Conservation (phyloP, 2,888 invertebrate species). For the Macropis europaea region DNA sequence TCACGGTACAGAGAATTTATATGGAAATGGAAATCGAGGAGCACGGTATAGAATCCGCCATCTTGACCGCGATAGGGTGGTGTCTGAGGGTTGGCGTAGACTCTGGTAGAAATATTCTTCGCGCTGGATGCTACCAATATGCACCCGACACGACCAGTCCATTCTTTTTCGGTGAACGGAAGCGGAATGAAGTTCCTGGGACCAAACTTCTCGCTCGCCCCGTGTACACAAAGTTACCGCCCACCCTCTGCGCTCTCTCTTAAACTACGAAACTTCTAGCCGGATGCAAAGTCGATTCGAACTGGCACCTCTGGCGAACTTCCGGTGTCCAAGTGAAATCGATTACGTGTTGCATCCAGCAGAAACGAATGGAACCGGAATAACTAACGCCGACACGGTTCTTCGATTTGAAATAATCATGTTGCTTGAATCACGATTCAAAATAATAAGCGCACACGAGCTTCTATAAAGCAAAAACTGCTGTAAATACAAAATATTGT, state of each 20-base stretch:
- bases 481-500: too few relatives aligned
- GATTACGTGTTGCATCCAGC: slow-evolving; percentile 36
- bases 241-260: background rate
- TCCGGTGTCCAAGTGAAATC: background rate
- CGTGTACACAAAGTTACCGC: background rate
- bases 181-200: slow-evolving; percentile 36
- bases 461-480: too few relatives aligned
- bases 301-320: background rate
- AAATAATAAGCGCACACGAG: too few relatives aligned
- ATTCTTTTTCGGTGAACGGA: slow-evolving; percentile 58
- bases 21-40: slow-evolving; percentile 67
- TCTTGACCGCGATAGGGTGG: slow-evolving; percentile 73
- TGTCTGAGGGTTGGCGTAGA: slow-evolving; percentile 21
- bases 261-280: slow-evolving; percentile 36
- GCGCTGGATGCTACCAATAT: slow-evolving; percentile 73
- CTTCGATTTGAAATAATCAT: too few relatives aligned
- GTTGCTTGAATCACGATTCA: too few relatives aligned
- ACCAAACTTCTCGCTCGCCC: slow-evolving; percentile 49
- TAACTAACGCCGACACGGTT: background rate
- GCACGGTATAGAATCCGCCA: slow-evolving; percentile 59
- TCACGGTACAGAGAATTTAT: slow-evolving; percentile 58
- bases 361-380: background rate
- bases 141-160: slow-evolving; percentile 60
- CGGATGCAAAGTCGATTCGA: background rate
- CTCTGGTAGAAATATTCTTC: slow-evolving; percentile 68